phyloP scores from a whole-genome alignment of 2,888 invertebrate genomes.

The Caenorhabditis plicata region DNA sequence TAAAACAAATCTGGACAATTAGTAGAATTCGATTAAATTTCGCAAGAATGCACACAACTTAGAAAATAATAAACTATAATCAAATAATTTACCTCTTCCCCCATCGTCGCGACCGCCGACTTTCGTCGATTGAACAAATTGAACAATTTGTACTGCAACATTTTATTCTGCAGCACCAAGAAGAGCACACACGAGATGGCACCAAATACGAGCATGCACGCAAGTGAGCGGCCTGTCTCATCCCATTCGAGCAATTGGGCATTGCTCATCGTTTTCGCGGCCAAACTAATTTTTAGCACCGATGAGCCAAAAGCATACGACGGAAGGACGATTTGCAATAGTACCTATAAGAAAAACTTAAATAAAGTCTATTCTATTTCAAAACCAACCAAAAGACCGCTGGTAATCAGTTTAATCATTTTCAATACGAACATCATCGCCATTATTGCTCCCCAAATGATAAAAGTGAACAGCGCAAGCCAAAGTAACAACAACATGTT shows the following conservation, averaged over 20 bases:
- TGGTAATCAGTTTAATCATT: constrained; percentile 8
- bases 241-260: constrained; percentile 29
- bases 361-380: constrained; percentile 2
- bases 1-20: too few relatives aligned
- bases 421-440: constrained; percentile 26
- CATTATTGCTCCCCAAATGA: constrained; percentile 50
- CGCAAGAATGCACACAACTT: too few relatives aligned
- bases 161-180: constrained; percentile 46
- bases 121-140: too few relatives aligned
- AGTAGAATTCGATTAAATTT: too few relatives aligned
- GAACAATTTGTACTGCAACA: constrained; percentile 37
- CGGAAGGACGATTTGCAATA: constrained; percentile 33
- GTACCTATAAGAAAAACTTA: constrained; percentile 12
- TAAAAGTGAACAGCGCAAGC: too few relatives aligned
- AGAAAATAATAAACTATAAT: too few relatives aligned
- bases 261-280: constrained; percentile 1
- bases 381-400: too few relatives aligned
- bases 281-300: constrained; percentile 23
- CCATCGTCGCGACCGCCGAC: too few relatives aligned
- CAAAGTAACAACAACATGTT: too few relatives aligned
- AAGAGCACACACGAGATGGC: constrained; percentile 40
- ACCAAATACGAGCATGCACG: constrained; percentile 46
- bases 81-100: too few relatives aligned
- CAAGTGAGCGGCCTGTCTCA: constrained; percentile 5
- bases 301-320: constrained; percentile 42